These are phyloP conservation scores for Gallinago stenura DNA, from an alignment of 2,797 vertebrate genomes.

Conservation along the genomic window DNA sequence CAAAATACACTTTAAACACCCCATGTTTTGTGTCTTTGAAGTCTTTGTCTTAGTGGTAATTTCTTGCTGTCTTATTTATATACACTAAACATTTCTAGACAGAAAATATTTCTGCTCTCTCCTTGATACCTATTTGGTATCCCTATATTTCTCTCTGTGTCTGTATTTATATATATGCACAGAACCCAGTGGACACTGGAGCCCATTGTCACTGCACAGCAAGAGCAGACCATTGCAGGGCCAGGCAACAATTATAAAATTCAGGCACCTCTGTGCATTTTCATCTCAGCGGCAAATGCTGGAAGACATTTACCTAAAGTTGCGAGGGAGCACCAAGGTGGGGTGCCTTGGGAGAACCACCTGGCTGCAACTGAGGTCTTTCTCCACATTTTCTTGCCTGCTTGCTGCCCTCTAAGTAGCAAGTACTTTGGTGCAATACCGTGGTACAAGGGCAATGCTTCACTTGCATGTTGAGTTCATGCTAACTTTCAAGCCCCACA, in stretches of 20 bases:
- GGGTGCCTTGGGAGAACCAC: background rate
- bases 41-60: background rate
- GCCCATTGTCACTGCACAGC: background rate
- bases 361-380: background rate
- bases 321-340: rapidly evolving
- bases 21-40: background rate
- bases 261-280: background rate
- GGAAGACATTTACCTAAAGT: background rate
- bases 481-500: background rate
- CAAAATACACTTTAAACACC: background rate
- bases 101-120: background rate
- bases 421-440: background rate
- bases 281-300: background rate
- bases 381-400: background rate
- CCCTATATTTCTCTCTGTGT: background rate
- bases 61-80: background rate
- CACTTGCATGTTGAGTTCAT: background rate
- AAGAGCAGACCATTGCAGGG: background rate
- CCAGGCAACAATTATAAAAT: background rate
- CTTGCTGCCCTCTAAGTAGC: background rate
- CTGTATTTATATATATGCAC: background rate
- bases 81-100: background rate
- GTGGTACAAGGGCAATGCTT: background rate
- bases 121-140: background rate
- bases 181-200: background rate